Evolutionary conservation across 2,888 invertebrate species (phyloP), one percentile per base, ranked within the genome.

Genomic region (Boloria selene): DNA sequence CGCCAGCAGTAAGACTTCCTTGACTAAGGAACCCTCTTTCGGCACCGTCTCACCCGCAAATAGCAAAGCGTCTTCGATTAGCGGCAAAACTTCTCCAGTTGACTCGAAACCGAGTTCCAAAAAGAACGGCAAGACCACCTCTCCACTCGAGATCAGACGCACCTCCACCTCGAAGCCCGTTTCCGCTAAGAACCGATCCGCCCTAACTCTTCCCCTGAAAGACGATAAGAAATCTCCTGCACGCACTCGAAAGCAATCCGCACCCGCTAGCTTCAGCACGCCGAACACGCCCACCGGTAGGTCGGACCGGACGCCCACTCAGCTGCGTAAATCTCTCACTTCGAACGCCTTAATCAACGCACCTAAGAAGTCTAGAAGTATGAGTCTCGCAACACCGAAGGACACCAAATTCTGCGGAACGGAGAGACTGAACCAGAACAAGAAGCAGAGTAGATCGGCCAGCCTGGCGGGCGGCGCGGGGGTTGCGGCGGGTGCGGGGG

Each of bases 341-440:
- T 75, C 85, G 42, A 73, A 79, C 87, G 45, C 85, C 84, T 47
- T 77, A 69, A 18, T 85, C 68, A 80, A 75, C 65, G 70, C 79
- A 6, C 86, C 90, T n/a, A 92, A 91, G 73, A 92, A 92, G 68
- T 86, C 90, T 2, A 79, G 90, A 38, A 90, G 90, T 77, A 87
- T 86, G 88, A 92, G 89, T 66, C 72, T 90, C 64, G 88, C 89
- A 51, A 73, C 72, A 59, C 81, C 75, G 59, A 80, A 78, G 51
- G 80, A 83, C 2, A 83, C 83, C 0, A 82, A 79, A 68, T 83
- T 85, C 75, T 86, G 87, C 72, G 90, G 88, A 14, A 83, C 87
- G 13, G 90, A 89, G 7, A 74, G 82, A 17, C 72, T 85, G 52
- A 85, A 83, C 74, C 81, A 80, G 67, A 75, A 72, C 7, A 78